These are phyloP conservation scores for Lordiphosa stackelbergi DNA, from an alignment of 1,140 invertebrate species.

Conservation along the genomic window DNA sequence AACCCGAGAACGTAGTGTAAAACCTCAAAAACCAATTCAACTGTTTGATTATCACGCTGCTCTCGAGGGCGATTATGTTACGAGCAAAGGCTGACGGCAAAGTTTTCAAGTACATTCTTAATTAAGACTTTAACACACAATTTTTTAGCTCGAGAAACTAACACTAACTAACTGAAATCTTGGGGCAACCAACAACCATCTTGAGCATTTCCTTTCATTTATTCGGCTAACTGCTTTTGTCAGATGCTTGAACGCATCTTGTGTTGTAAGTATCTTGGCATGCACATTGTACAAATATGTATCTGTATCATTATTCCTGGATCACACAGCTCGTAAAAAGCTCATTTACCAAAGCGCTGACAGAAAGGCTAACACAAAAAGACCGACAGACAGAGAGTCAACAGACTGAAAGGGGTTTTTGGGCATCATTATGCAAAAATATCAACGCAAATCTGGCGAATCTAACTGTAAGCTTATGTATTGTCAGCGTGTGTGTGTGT, in stretches of 20 bases:
- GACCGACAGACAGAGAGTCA: constrained; percentile 23
- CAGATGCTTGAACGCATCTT: constrained; percentile 9
- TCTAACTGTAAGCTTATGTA: constrained; percentile 42
- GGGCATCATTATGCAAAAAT: constrained; percentile 13
- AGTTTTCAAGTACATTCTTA: not conserved
- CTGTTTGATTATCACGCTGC: constrained; percentile 51
- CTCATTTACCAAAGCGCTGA: constrained; percentile 62
- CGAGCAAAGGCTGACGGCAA: too few species aligned
- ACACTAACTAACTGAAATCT: too few species aligned
- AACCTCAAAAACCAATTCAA: constrained; percentile 64
- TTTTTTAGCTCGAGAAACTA: too few species aligned
- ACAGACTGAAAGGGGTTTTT: constrained; percentile 7
- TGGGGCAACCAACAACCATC: not conserved
- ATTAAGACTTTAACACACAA: too few species aligned
- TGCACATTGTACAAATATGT: constrained; percentile 3
- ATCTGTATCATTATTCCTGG: constrained; percentile 22
- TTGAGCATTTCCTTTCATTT: constrained; percentile 4
- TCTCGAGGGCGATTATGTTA: not conserved
- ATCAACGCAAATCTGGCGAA: constrained; percentile 44
- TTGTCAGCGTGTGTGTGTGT: not conserved
- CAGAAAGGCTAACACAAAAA: not conserved
- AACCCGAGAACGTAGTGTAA: constrained; percentile 29
- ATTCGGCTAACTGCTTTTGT: constrained; percentile 8
- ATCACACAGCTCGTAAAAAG: constrained; percentile 59
- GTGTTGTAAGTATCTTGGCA: not conserved